Conservation (phyloP, 2,113 vertebrate species). For the Clarias macrocephalus region DNA sequence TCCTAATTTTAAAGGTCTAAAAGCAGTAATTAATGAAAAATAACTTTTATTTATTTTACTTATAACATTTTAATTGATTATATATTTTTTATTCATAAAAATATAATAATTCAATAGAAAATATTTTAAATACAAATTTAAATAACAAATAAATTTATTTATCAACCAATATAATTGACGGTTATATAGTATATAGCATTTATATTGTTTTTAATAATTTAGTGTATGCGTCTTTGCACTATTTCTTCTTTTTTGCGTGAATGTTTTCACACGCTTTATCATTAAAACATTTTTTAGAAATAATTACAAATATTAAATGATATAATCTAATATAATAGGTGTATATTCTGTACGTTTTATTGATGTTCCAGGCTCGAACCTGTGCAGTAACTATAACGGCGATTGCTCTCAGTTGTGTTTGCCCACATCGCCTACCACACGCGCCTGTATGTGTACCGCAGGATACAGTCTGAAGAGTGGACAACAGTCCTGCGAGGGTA, state of each 20-base stretch:
- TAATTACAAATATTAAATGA: neutral
- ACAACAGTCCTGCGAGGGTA: conserved; percentile 94
- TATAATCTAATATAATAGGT: neutral
- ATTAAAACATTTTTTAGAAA: neutral
- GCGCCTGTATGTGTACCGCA: conserved; percentile 95
- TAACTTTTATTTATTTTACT: too few relatives aligned
- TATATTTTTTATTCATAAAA: neutral
- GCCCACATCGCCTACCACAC: conserved; percentile 82
- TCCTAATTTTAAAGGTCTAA: neutral
- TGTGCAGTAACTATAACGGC: conserved; percentile 90
- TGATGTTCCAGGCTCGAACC: conserved; percentile 78
- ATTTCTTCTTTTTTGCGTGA: neutral
- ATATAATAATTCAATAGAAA: neutral
- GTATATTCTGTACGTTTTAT: neutral
- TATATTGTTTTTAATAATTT: too few relatives aligned
- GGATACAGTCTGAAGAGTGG: conserved; percentile 92
- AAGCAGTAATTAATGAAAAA: neutral
- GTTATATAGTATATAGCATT: neutral
- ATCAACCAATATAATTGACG: neutral
- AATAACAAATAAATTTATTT: neutral
- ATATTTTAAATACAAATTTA: neutral
- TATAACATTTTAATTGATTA: too few relatives aligned
- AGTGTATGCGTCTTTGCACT: neutral
- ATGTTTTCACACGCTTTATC: neutral
- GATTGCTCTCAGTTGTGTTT: conserved; percentile 98